Conservation (phyloP, 2,113 vertebrate genomes). For the Motacilla tschutschensis region DNA sequence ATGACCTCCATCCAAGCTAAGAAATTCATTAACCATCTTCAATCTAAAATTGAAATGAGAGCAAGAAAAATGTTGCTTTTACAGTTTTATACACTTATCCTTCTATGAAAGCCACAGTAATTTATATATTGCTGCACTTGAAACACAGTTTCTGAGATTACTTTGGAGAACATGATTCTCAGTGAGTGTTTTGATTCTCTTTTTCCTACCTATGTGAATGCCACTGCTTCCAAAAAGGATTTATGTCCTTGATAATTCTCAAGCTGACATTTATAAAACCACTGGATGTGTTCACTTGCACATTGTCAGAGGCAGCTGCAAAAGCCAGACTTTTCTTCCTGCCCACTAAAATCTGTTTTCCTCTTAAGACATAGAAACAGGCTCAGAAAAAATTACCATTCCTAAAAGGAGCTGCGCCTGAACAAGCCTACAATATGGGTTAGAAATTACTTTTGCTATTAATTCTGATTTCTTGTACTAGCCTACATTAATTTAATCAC, state of each 20-base stretch:
- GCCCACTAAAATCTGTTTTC: neutral
- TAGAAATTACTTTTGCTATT: neutral
- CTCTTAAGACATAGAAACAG: neutral
- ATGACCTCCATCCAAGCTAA: neutral
- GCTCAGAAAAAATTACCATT: neutral
- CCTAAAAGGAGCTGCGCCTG: neutral
- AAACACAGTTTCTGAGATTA: neutral
- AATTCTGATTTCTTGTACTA: neutral
- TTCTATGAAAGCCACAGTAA: neutral
- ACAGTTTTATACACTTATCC: neutral
- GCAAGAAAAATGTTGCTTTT: neutral
- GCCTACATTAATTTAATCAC: neutral
- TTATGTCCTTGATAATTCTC: constrained; percentile 7
- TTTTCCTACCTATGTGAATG: neutral
- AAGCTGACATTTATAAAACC: neutral
- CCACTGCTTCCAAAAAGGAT: neutral
- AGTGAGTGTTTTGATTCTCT: neutral
- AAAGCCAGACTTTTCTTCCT: neutral
- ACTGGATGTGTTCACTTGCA: neutral
- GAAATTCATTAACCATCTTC: constrained; percentile 17
- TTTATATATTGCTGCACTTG: neutral
- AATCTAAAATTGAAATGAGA: constrained; percentile 19
- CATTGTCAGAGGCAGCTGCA: neutral
- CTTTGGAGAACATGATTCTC: neutral
- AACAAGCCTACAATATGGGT: neutral